Percentiles rank a stretch among this genome's conserved stretches.
These are phyloP conservation scores for Cremastobaeus sp. DNA, from an alignment of 2,888 invertebrate genomes.

Conservation along the genomic window DNA sequence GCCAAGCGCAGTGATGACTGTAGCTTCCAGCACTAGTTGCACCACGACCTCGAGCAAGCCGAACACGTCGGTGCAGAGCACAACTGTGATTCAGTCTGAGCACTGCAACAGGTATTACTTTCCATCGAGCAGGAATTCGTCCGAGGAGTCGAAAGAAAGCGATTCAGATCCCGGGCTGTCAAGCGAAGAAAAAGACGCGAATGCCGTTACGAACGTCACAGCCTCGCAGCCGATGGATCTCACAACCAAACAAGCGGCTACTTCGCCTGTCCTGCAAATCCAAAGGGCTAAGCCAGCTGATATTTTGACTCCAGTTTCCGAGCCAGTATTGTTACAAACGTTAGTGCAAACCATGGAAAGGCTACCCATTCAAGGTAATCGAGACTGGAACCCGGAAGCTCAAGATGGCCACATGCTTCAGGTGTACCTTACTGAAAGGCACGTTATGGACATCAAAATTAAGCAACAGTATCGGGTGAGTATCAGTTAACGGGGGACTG, in stretches of 20 bases:
- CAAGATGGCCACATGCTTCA: conserved; percentile 85
- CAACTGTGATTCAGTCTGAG: conserved; percentile 70
- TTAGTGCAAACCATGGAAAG: conserved; percentile 83
- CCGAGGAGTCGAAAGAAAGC: conserved; percentile 65
- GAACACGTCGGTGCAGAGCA: conserved; percentile 65
- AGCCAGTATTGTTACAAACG: conserved; percentile 82
- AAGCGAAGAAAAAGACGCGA: conserved; percentile 65
- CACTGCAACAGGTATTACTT: conserved; percentile 76
- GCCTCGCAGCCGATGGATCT: conserved; percentile 77
- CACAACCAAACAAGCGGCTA: conserved; percentile 73
- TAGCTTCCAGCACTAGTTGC: conserved; percentile 56
- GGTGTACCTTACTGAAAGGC: conserved; percentile 86
- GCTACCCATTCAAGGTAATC: conserved; percentile 80
- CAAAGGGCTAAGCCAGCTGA: conserved; percentile 77
- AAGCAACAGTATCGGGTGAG: conserved; percentile 80
- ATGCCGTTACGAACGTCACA: conserved; percentile 55
- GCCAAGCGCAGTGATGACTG: conserved; percentile 44
- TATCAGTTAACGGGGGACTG: too few species aligned
- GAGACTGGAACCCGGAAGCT: conserved; percentile 79
- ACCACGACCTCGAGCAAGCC: too few species aligned
- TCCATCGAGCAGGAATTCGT: conserved; percentile 70
- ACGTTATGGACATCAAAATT: conserved; percentile 84
- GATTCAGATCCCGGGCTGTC: conserved; percentile 67
- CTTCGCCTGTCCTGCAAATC: conserved; percentile 63
- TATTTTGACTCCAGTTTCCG: conserved; percentile 82